Evolutionary conservation across 2,113 vertebrate species (phyloP), one percentile per base, ranked within the genome.

Genomic region (Cephalopholis sonnerati): DNA sequence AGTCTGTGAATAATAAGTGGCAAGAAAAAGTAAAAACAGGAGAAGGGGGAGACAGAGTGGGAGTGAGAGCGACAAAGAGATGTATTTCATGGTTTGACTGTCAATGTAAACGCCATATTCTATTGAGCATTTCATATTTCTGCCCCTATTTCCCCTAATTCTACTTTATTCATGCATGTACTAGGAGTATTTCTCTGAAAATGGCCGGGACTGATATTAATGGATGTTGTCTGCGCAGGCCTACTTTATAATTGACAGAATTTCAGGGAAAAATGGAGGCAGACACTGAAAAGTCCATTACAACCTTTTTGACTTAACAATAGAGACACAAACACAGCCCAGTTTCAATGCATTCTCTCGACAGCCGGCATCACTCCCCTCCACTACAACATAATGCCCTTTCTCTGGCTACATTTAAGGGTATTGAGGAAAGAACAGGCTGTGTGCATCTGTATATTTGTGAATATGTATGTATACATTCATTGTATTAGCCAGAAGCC

Each of bases 1-100:
- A 65, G 75, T 81, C 88, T 84, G 70, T 89, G 90, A 94, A 94
- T 93, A 92, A 82, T 82, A 93, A 93, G 88, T 80, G 83, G 82
- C 57, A 80, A 82, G 90, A 88, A 78, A 71, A 76, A 83, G 84
- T 80, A 84, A 69, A 82, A 85, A 80, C 17, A 57, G 29, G 25
- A 81, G 59, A 70, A 48, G 74, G 32, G 39, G 50, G 75, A 65
- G 67, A 73, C 7, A 46, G 39, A 72, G 58, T 44, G 13, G 32
- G 81, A 82, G 77, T 62, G 29, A 77, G 77, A 79, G 74, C 0
- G 13, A 84, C 54, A 81, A 72, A 73, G n/a, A 91, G 76, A 82
- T 65, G 62, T 59, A 91, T 88, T 88, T 89, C 68, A 90, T 90
- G 81, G 39, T 79, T 82, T 83, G 82, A 77, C 84, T 85, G 87